Conservation (phyloP, 2,113 vertebrate species). For the Osmerus mordax region DNA sequence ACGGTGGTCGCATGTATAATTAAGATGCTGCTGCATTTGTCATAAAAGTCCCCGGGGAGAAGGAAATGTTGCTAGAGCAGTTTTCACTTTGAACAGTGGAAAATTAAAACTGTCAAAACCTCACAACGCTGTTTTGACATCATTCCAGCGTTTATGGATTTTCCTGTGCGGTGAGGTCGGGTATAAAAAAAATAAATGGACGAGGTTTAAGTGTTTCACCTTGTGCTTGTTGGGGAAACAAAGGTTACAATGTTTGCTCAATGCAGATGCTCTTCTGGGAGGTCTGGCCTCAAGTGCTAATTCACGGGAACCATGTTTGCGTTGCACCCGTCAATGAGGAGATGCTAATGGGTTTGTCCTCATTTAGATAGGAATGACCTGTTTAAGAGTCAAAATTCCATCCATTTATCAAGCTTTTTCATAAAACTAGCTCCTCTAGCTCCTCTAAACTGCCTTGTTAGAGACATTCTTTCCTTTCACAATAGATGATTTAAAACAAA, state of each 20-base stretch:
- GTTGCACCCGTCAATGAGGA: conserved; percentile 52
- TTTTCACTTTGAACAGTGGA: conserved; percentile 73
- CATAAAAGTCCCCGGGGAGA: conserved; percentile 66
- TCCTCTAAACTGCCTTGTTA: conserved; percentile 2
- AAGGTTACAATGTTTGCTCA: conserved; percentile 73
- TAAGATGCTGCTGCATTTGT: conserved; percentile 75
- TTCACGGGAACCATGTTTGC: conserved; percentile 56
- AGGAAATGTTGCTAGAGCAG: conserved; percentile 67
- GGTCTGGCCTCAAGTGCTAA: conserved; percentile 68
- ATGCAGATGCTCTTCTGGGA: conserved; percentile 69
- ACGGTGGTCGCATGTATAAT: conserved; percentile 71
- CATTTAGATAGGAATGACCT: conserved; percentile 21
- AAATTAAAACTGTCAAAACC: conserved; percentile 74
- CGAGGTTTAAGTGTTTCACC: conserved; percentile 59
- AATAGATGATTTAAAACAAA: neutral
- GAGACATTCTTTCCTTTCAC: neutral
- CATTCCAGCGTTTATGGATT: conserved; percentile 77
- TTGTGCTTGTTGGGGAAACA: conserved; percentile 65
- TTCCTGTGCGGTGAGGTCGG: conserved; percentile 66
- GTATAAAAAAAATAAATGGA: conserved; percentile 52
- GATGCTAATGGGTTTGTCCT: conserved; percentile 45
- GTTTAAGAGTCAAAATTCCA: conserved; percentile 29
- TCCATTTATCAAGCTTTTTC: conserved; percentile 14
- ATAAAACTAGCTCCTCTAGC: conserved; percentile 11
- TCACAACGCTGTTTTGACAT: conserved; percentile 76